Percentiles rank a stretch among this genome's conserved stretches.
Evolutionary conservation across 2,113 vertebrate species (phyloP).

Genomic region (Malurus elegans): DNA sequence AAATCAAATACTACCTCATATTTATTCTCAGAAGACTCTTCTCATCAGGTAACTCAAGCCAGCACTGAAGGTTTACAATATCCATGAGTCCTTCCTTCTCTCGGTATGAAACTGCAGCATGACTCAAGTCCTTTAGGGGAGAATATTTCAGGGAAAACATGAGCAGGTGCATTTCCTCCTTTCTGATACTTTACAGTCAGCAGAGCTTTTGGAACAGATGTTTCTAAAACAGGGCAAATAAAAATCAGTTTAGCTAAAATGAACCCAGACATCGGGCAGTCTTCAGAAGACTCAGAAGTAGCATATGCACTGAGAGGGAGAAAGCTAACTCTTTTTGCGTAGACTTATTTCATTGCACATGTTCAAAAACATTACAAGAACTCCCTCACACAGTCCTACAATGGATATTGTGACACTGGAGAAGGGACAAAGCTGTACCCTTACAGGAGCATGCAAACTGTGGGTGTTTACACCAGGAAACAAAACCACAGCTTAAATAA

Average conservation of each 20-base stretch:
- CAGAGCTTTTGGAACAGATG: not conserved
- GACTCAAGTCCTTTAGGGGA: not conserved
- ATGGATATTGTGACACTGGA: not conserved
- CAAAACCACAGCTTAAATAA: not conserved
- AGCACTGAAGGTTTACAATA: not conserved
- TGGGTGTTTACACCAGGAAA: not conserved
- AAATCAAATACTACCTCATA: not conserved
- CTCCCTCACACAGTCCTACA: not conserved
- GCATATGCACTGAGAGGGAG: not conserved
- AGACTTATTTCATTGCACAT: rapidly evolving
- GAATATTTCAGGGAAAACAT: not conserved
- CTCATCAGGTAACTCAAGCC: not conserved
- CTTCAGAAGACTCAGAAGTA: not conserved
- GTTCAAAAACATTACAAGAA: not conserved
- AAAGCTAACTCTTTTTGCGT: not conserved
- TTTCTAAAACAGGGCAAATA: not conserved
- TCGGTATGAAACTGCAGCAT: not conserved
- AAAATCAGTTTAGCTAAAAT: not conserved
- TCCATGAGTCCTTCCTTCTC: not conserved
- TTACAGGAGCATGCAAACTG: not conserved
- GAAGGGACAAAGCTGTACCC: not conserved
- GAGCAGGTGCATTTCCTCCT: not conserved
- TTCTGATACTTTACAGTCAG: not conserved
- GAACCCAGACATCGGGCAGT: not conserved
- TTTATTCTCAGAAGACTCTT: not conserved